phyloP scores from a whole-genome alignment of 1,140 invertebrate species.

The Zophobas atratus region DNA sequence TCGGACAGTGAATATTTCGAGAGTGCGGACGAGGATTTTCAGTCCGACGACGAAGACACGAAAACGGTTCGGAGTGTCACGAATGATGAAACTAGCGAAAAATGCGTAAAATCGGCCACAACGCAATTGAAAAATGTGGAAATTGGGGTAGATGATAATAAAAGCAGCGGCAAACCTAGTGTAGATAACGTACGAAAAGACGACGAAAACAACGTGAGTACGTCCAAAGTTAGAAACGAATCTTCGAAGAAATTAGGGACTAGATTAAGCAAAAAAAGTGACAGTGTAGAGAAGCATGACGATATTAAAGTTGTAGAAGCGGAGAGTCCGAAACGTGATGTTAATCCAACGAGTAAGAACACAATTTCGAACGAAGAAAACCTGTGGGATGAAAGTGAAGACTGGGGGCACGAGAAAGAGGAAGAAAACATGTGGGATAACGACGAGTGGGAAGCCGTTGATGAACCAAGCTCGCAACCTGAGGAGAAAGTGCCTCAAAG shows the following conservation, averaged over 20 bases:
- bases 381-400: conserved; percentile 63
- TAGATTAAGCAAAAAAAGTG: conserved; percentile 28
- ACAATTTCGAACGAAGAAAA: conserved; percentile 56
- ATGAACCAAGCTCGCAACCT: conserved; percentile 49
- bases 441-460: conserved; percentile 62
- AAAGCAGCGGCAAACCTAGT: conserved; percentile 6
- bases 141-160: conserved; percentile 25
- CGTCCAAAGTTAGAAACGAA: neutral
- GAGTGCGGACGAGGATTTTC: conserved; percentile 72
- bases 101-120: conserved; percentile 11
- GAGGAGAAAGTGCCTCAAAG: conserved; percentile 41
- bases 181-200: conserved; percentile 1
- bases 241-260: neutral
- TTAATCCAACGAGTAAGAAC: neutral
- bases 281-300: neutral
- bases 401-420: conserved; percentile 55
- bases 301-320: neutral
- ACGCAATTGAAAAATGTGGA: conserved; percentile 26
- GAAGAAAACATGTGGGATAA: conserved; percentile 57
- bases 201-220: conserved; percentile 3
- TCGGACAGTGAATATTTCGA: conserved; percentile 81
- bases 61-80: conserved; percentile 44
- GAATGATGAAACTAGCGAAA: neutral
- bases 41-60: conserved; percentile 71
- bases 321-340: neutral